Evolutionary conservation across 1,140 invertebrate species (phyloP), one percentile per base, ranked within the genome.

Genomic region (Achroia grisella): DNA sequence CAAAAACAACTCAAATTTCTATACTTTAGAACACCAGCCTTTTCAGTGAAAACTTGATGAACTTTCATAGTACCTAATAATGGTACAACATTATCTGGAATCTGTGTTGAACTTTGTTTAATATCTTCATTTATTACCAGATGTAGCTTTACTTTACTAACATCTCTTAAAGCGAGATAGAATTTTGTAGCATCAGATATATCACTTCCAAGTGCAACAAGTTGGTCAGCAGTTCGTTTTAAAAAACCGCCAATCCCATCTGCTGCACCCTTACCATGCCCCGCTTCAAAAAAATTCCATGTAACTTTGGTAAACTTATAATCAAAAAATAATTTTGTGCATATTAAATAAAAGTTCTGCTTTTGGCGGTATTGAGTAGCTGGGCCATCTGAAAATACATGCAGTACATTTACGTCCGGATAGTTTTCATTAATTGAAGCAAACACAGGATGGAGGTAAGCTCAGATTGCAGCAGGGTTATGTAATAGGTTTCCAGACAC

Each of bases 401-500:
- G 43, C 10, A 52, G 41, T 11, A 33, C 31, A 29, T 34, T 32
- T 5, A 23, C 39, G 1, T 42, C 12, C 1, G 49, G 43, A 3
- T 27, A 23, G 8, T 6, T 10, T 27, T 13, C 2, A 23, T 46
- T 46, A 3, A 42, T 12, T 10, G 32, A 13, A 13, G 46, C 12
- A 11, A 52, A 14, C 6, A 52, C 17, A 15, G 44, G 49, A 13
- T 8, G 2, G 1, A 46, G 8, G 32, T 52, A 43, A 3, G 37
- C 49, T 32, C 43, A 46, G 10, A 52, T 52, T n/a, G 50, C 44
- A 29, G 33, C 9, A 2, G 58, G 58, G 10, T 56, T 29, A 35
- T 61, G 58, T 12, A 15, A 39, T 5, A 32, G 50, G 31, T 45
- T 35, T 6, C 47, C 46, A 3, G 50, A 49, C 4, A 56, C 8